Percentiles rank a stretch among this genome's conserved stretches.
Evolutionary conservation across 2,888 invertebrate species (phyloP).

Genomic region (Crossocerus cetratus): DNA sequence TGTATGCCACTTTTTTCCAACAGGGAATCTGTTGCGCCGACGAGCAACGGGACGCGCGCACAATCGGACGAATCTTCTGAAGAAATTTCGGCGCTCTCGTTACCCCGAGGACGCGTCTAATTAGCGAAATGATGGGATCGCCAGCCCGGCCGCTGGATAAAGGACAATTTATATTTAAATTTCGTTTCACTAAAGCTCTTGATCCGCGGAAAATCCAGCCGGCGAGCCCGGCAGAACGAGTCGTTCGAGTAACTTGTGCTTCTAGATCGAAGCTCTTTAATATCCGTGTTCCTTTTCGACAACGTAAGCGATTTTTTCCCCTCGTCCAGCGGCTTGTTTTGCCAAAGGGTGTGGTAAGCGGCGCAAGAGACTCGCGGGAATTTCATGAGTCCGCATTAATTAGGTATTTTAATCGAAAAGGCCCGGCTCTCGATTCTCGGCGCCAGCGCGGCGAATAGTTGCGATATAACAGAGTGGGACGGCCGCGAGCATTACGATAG

Average conservation of each 20-base stretch:
- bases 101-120: neutral
- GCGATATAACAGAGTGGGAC: constrained; percentile 46
- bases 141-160: constrained; percentile 13
- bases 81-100: too few relatives aligned
- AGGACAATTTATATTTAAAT: constrained; percentile 48
- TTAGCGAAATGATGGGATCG: constrained; percentile 15
- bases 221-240: neutral
- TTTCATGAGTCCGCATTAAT: constrained; percentile 41
- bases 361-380: constrained; percentile 19
- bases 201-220: constrained; percentile 38
- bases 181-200: constrained; percentile 34
- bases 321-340: too few relatives aligned
- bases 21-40: too few relatives aligned
- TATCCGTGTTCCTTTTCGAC: too few relatives aligned
- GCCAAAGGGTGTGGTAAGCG: neutral
- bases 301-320: too few relatives aligned
- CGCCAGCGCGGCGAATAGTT: constrained; percentile 54
- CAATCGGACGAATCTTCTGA: too few relatives aligned
- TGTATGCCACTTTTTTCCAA: neutral
- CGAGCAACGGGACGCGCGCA: too few relatives aligned
- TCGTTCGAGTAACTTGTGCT: too few relatives aligned
- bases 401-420: constrained; percentile 62
- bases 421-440: constrained; percentile 33
- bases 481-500: constrained; percentile 53
- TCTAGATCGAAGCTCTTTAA: too few relatives aligned